Conservation (phyloP, 2,888 invertebrate genomes). For the Priocnemis perturbator region DNA sequence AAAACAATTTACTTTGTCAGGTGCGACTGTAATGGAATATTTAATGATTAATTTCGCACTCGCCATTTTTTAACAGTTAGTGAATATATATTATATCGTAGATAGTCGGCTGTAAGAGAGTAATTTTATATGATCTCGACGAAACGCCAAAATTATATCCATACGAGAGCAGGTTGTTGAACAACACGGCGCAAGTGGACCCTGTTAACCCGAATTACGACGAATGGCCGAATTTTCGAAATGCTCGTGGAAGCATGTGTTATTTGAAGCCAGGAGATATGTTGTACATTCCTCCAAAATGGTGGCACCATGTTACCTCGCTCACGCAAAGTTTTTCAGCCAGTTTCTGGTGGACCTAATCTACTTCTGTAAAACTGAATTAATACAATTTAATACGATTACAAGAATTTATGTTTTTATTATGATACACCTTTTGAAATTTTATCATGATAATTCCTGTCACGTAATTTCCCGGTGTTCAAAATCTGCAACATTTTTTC, state of each 20-base stretch:
- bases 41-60: not conserved
- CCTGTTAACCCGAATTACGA: conserved; percentile 85
- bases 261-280: conserved; percentile 90
- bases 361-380: not conserved
- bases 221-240: conserved; percentile 83
- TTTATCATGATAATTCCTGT: too few relatives aligned
- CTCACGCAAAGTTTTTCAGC: conserved; percentile 94
- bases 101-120: conserved; percentile 91
- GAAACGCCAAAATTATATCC: conserved; percentile 87
- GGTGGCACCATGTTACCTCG: conserved; percentile 98
- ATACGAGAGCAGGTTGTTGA: conserved; percentile 84
- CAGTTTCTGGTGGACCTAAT: conserved; percentile 96
- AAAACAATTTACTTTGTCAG: conserved; percentile 93
- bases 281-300: conserved; percentile 94
- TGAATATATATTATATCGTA: conserved; percentile 59
- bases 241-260: conserved; percentile 82
- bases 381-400: not conserved
- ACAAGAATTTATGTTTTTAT: too few relatives aligned
- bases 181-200: conserved; percentile 95
- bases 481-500: too few relatives aligned
- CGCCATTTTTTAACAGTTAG: conserved; percentile 3
- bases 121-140: conserved; percentile 88
- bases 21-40: conserved; percentile 66
- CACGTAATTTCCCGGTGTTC: too few relatives aligned
- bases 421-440: not conserved